phyloP scores from a whole-genome alignment of 2,888 invertebrate genomes.

The Pandemis heparana region DNA sequence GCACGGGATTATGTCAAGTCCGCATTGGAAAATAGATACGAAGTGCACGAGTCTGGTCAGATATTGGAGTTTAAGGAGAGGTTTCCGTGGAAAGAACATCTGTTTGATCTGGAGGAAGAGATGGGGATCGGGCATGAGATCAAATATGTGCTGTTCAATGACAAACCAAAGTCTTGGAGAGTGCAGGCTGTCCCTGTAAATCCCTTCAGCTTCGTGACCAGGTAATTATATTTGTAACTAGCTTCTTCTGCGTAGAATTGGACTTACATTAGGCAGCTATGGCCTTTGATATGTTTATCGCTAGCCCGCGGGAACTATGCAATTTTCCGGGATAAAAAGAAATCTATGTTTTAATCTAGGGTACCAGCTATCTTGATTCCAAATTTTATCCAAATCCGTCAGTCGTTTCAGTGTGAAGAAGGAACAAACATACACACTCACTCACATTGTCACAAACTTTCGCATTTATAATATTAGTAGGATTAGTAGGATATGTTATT shows the following conservation, averaged over 20 bases:
- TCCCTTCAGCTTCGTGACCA: constrained; percentile 89
- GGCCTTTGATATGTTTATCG: too few species aligned
- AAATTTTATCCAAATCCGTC: too few species aligned
- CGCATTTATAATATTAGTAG: background rate
- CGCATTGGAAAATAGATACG: constrained; percentile 89
- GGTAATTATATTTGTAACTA: constrained; percentile 68
- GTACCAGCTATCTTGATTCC: too few species aligned
- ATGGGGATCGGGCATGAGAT: constrained; percentile 86
- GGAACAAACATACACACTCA: background rate
- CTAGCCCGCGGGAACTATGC: too few species aligned
- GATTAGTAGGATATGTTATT: too few species aligned
- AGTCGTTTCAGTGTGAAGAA: background rate
- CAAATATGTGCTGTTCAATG: constrained; percentile 91
- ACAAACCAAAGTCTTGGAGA: constrained; percentile 89
- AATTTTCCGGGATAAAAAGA: too few species aligned
- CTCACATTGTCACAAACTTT: too few species aligned
- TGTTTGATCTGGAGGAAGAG: constrained; percentile 93
- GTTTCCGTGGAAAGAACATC: constrained; percentile 97
- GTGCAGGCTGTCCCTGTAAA: constrained; percentile 93
- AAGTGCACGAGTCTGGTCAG: constrained; percentile 91
- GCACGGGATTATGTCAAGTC: constrained; percentile 91
- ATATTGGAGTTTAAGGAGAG: constrained; percentile 90
- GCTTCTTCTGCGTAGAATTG: too few species aligned
- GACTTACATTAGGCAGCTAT: too few species aligned
- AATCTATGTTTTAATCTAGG: background rate